Base-by-base conservation (phyloP, 2,888 invertebrate species). In the Drosophila merina region DNA sequence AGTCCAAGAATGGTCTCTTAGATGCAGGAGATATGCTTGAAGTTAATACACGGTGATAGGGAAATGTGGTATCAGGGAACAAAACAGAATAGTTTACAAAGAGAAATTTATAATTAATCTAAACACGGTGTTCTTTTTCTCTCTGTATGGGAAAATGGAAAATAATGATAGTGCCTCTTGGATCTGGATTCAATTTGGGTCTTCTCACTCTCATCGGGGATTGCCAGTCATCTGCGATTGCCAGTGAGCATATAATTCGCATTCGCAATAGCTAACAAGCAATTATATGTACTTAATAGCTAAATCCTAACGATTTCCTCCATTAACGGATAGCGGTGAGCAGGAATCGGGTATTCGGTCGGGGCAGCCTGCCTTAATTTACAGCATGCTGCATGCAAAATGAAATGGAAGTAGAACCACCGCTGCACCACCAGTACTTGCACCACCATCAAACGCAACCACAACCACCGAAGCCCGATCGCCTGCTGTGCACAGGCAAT, bases 361-460 rank as follows among this genome's bases (percentile, higher is more conserved):
- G 79, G 70, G 76, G 68, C 63, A 82, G 70, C 74, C 68, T 84
- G 86, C 76, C 57, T 82, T 77, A 86, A 82, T 82, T 82, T 82
- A 84, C 86, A 81, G 75, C 86, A 82, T 84, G 86, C 86, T 78
- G 75, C 86, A 82, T 84, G 86, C 86, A 81, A 86, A 86, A 73
- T 55, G 50, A 59, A 84, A 86, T 77, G 76, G 81, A 82, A 84
- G 76, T 76, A 86, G 82, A 84, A 81, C 73, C 70, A 81, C 73
- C 67, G 12, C 57, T 33, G 50, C 57, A 62, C 40, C 47, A 25
- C 50, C 44, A 57, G 52, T 49, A 36, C 72, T 26, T 33, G 57
- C 48, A 63, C 45, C 54, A 55, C 55, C 57, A 42, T 38, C 60
- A 60, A 28, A 28, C 28, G 28, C 44, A 42, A 33, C 33, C 60